Base-by-base conservation (phyloP, 2,113 vertebrate genomes). In the Thryonomys swinderianus region DNA sequence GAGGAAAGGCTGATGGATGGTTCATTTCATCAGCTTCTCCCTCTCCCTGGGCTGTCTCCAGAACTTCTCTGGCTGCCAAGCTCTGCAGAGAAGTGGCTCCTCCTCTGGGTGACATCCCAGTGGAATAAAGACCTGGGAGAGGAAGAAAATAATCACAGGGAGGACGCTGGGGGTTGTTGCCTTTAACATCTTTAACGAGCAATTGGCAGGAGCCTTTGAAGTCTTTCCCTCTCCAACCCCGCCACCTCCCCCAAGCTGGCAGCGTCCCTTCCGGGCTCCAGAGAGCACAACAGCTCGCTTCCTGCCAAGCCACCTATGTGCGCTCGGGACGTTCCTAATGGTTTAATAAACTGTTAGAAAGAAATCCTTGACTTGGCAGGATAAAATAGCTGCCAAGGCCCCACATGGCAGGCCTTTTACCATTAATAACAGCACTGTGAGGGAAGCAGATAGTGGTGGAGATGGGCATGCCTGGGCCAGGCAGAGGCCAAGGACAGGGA, bases 331-430 rank as follows among this genome's bases (percentile, higher is more conserved):
- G 97, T 94, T 97, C 97, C 97, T 98, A 98, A 98, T 98, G 97
- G 98, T 97, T 98, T 98, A 98, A 98, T 98, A 98, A 98, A 98
- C 97, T 64, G 42, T 97, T 97, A 96, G 85, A 97, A 98, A 98
- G 97, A 97, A 91, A 89, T 97, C 95, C 96, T 98, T 48, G 74
- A 98, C 97, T 97, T 97, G 96, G 98, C 96, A 95, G 97, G 96
- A 98, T 97, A 93, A 97, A 93, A 88, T 81, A 62, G 30, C 96
- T 97, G 97, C 97, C 97, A 97, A 91, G 95, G 73, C 93, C 95
- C 80, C 55, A 80, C 92, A 92, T 76, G n/a, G 37, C 82, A 92
- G 96, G 69, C 86, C 73, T 95, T 95, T 97, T 42, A 85, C 91
- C 90, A 90, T 96, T 97, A 96, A 97, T 96, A 96, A 87, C 55